Base-by-base conservation (phyloP, 1,140 invertebrate species). In the Condylostylus longicornis region DNA sequence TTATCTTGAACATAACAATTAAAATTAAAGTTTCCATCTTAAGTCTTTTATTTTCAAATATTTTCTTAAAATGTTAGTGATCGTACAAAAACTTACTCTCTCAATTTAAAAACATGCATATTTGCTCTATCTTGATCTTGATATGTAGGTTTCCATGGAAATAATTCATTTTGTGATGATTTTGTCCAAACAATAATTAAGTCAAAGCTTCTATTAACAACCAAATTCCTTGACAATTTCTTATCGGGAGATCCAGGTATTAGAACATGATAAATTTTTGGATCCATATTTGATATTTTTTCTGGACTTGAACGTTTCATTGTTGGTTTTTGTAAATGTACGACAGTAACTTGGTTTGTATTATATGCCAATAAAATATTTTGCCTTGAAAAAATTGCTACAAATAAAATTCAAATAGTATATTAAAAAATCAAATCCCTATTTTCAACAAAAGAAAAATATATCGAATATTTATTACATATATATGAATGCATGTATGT, bases 41-140 rank as follows among this genome's bases (percentile, higher is more conserved):
- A n/a, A n/a, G n/a, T n/a, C n/a, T n/a, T n/a, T n/a, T n/a, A n/a
- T n/a, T n/a, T n/a, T n/a, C n/a, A n/a, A n/a, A n/a, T n/a, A n/a
- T n/a, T n/a, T n/a, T n/a, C n/a, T n/a, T n/a, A n/a, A n/a, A n/a
- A n/a, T n/a, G n/a, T n/a, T n/a, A n/a, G n/a, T n/a, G n/a, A n/a
- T n/a, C n/a, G n/a, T n/a, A n/a, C n/a, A n/a, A n/a, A n/a, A 3
- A 37, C 38, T 37, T 22, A 58, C 55, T 45, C 44, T 10, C 54
- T 55, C 2, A 58, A 42, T 41, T 68, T 66, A 46, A 83, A 77
- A 4, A 85, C 63, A 58, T 82, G 77, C 37, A 85, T 69, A 63
- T 86, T 86, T 21, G 81, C 79, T 46, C 79, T 66, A 60, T 85
- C 80, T 47, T 78, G 72, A 53, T 85, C 81, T 55, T 76, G 76